Evolutionary conservation across 2,888 invertebrate species (phyloP), one percentile per base, ranked within the genome.

Genomic region (Polia nebulosa): DNA sequence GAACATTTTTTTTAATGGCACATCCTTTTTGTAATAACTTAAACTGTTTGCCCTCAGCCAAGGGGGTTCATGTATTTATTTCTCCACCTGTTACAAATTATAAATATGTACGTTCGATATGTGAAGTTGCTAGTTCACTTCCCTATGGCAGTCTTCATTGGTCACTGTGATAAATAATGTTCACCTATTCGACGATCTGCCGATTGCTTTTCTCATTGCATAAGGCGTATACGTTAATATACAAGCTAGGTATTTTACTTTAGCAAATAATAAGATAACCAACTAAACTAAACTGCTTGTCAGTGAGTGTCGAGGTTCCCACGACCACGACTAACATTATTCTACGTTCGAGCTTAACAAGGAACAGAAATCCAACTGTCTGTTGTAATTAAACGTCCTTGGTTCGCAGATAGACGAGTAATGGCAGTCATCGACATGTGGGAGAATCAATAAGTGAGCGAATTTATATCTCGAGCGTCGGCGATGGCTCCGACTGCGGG

Each of bases 341-440:
- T 56, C 15, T 13, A 36, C 36, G 22, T 36, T 47, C 20, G 11
- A 29, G 13, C n/a, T 27, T 27, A 45, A 20, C 62, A 8, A 63
- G 25, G 39, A 34, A 51, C 25, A 41, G n/a, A 60, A 32, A 34
- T 27, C 8, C 20, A 44, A 47, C 9, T 25, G 44, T 20, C n/a
- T 15, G 2, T 22, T 55, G 47, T 51, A 69, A 59, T 49, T 49
- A 69, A 72, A 59, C 29, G 36, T 15, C 36, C 27, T 59, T 9
- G 36, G 76, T 55, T 58, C 44, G 34, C 53, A 32, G 36, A 53
- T 47, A 22, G 36, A 76, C n/a, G 49, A 59, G 20, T 45, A 59
- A 76, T 76, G 25, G 36, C 41, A 29, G 49, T 58, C 53, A n/a
- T n/a, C 25, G 47, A 49, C 58, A 44, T 69, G 58, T 39, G 49